Evolutionary conservation across 2,888 invertebrate species (phyloP), one percentile per base, ranked within the genome.

Genomic region (Vannuccia rotundouncinata): DNA sequence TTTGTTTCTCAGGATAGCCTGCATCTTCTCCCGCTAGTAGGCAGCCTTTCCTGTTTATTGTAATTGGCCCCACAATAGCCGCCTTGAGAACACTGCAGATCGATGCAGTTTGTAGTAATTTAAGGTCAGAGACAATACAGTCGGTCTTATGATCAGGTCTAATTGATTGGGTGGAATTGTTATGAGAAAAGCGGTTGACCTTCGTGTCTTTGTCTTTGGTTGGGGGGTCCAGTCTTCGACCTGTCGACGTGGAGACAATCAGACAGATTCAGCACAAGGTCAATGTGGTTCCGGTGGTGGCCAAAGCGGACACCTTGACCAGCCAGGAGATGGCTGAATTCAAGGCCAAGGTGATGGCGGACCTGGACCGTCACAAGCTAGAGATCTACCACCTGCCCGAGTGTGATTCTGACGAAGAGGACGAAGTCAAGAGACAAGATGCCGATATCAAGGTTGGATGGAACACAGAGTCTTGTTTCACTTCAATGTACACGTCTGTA

Each of bases 371-470:
- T 83, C 92, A 94, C 87, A 94, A 94, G 74, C 95, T 97, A 84
- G 93, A 94, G 89, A 95, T 96, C 82, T 97, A 97, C 89, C 93
- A 94, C 0, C 89, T 97, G 83, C 96, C 96, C 0, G 96, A 97
- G 89, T 96, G 95, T 89, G 95, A 95, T 87, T 93, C 93, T 81
- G 91, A 91, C 85, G 96, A 96, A 88, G 97, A 97, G 87, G 96
- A 96, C 86, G 95, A 95, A 86, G 97, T 95, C 86, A 95, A 96
- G 82, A 86, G 87, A 83, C 88, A 88, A 83, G 81, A 80, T 30
- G 25, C 25, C 0, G 81, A 80, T 17, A 80, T 80, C 73, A 79
- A 79, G 31, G 78, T 77, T 10, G n/a, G n/a, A n/a, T n/a, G n/a
- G n/a, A n/a, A n/a, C n/a, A n/a, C n/a, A n/a, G n/a, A n/a, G n/a